Base-by-base conservation (phyloP, 1,140 invertebrate species). In the Sitophilus oryzae region DNA sequence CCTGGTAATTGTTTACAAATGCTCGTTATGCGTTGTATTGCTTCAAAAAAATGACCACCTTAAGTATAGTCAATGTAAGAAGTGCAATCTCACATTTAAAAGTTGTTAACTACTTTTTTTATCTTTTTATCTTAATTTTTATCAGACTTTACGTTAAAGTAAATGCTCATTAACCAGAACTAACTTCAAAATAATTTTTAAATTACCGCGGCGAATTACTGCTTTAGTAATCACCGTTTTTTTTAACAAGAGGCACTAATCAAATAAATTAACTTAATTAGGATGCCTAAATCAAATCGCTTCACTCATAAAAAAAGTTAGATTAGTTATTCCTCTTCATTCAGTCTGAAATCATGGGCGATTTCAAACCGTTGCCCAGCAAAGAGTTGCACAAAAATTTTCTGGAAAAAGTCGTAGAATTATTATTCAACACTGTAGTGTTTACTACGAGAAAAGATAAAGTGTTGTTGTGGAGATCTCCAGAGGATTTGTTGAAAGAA, bases 401-500 rank as follows among this genome's bases (percentile, higher is more conserved):
- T 61, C 58, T 75, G 43, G 22, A 63, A 20, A 60, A 66, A 40
- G 64, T 73, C 6, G 43, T 66, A 2, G 59, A 71, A 22, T 57
- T 66, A 23, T 51, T 74, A 16, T 69, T 73, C 52, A 63, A 70
- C 53, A 64, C 60, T 44, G 65, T 67, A 3, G 68, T 74, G 16
- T 72, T 73, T 56, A 66, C 69, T 11, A 64, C 63, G n/a, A 56
- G 63, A 23, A 64, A 62, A 38, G 62, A 67, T 45, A 69, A 71
- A 56, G 73, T 74, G 1, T 49, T 69, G 5, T 54, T 69, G 43
- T 74, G 71, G 72, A 66, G 68, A 52, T 62, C 64, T 23, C 70
- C 72, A 1, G 59, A 64, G 25, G 61, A 70, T 19, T 50, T 74
- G 37, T n/a, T 63, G 30, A 52, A 67, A 11, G 60, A 69, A 10